Evolutionary conservation across 1,140 invertebrate species (phyloP), one percentile per base, ranked within the genome.

Genomic region (Leptonema lineaticorne): DNA sequence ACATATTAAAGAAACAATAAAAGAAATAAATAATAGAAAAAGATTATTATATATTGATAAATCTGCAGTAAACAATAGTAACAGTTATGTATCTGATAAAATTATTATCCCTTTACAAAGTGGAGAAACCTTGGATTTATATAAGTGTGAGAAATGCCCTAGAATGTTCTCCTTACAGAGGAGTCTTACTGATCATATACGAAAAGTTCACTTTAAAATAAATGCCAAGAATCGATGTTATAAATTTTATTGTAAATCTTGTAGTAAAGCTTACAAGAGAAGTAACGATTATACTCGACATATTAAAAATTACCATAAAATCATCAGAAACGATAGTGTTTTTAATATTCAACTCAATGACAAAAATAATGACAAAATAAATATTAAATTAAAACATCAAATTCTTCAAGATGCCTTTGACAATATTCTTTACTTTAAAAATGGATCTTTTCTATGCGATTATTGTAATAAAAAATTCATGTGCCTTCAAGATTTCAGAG

Each of bases 101-200:
- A 46, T 50, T 3, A 64, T 41, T 22, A 27, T 64, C 9, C 14
- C 62, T 1, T 3, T 48, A 14, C 20, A 64, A 64, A 26, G 1
- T 16, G 62, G 62, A 27, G 62, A 64, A 16, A 26, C 9, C 16
- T 50, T 64, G 14, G 62, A 64, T 48, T 64, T 64, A 26, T 64
- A 64, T 18, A 64, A 64, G 48, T 64, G 62, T 18, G 37, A 48
- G 1, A 64, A 27, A 64, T 64, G 62, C 27, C 22, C 62, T 20
- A 64, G 48, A 64, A 46, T 48, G 14, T 64, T 64, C 26, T 37
- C 62, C 8, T 24, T 48, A 20, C 18, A 45, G 27, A 64, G 48
- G 27, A 64, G 27, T 50, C 45, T 64, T 1, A 20, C 37, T 41
- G 62, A 64, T 46, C 62, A 64, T 18, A 64, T n/a, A 16, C 8